Conservation (phyloP, 2,797 vertebrate species). For the Micromesistius poutassou region DNA sequence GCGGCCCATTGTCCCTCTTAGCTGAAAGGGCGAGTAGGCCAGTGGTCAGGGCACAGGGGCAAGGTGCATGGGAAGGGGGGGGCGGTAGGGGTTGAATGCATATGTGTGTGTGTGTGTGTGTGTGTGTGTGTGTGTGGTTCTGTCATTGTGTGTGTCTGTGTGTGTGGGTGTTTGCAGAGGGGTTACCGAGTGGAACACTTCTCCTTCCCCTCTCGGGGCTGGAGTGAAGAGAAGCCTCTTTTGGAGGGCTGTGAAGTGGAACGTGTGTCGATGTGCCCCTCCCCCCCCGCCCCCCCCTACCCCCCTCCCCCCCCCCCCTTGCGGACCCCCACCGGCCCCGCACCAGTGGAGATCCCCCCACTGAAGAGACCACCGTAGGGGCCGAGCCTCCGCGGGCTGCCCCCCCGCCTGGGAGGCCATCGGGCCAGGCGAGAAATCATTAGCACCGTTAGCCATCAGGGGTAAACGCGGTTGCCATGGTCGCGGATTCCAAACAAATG, state of each 20-base stretch:
- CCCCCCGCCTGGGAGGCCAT: too few species aligned
- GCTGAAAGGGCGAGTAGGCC: conserved; percentile 58
- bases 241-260: conserved; percentile 68
- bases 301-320: too few species aligned
- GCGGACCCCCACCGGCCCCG: background rate
- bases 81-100: conserved; percentile 31
- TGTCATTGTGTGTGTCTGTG: background rate
- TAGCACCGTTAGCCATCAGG: background rate
- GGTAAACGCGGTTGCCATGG: background rate
- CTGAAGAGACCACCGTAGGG: background rate
- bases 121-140: background rate
- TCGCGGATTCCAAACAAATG: background rate
- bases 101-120: conserved; percentile 27
- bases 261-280: conserved; percentile 56
- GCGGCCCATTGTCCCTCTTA: conserved; percentile 63
- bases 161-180: background rate
- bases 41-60: conserved; percentile 59
- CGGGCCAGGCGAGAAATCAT: background rate
- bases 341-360: background rate
- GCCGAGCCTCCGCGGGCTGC: too few species aligned
- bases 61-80: conserved; percentile 43
- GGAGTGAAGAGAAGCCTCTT: conserved; percentile 43
- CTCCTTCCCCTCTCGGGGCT: conserved; percentile 46
- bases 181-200: conserved; percentile 63
- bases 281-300: background rate